A percentile compares a stretch with the other conserved stretches of the same genome.
Evolutionary conservation across 37 sponge, comb jelly and placozoan species (phyloP).

Genomic region (Oopsacas minuta): DNA sequence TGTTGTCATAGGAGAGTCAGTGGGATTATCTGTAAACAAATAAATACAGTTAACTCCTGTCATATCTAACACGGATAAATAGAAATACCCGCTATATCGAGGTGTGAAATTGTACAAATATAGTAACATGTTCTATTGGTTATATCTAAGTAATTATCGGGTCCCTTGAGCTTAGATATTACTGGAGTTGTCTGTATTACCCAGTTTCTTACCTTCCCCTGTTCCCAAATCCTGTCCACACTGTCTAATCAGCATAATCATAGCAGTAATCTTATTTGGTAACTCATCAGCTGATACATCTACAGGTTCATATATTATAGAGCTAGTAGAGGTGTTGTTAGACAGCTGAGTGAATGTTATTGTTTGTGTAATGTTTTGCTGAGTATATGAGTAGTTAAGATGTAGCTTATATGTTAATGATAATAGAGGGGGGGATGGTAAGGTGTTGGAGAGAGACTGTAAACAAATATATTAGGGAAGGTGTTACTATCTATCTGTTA

Average conservation of each 20-base stretch:
- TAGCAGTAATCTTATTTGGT: neutral
- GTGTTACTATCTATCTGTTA: no score
- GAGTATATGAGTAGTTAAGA: neutral
- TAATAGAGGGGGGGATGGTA: no score
- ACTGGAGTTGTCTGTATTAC: no score
- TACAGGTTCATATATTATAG: neutral
- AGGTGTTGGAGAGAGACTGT: neutral
- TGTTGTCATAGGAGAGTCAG: neutral
- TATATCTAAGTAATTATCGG: no score
- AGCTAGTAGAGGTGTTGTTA: neutral
- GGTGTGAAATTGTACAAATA: no score
- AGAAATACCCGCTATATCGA: no score
- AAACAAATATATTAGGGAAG: no score
- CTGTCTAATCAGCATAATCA: neutral
- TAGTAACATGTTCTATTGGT: no score
- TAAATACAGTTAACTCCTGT: neutral
- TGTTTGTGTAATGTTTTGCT: neutral
- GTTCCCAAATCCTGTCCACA: neutral
- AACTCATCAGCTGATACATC: neutral
- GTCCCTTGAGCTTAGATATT: no score
- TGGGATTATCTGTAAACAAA: neutral
- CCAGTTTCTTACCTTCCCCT: neutral
- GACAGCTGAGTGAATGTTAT: neutral
- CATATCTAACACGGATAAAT: no score
- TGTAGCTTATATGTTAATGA: neutral